Percentiles rank a stretch among this genome's conserved stretches.
phyloP scores from a whole-genome alignment of 2,113 vertebrate genomes.

The Brachypteracias leptosomus region DNA sequence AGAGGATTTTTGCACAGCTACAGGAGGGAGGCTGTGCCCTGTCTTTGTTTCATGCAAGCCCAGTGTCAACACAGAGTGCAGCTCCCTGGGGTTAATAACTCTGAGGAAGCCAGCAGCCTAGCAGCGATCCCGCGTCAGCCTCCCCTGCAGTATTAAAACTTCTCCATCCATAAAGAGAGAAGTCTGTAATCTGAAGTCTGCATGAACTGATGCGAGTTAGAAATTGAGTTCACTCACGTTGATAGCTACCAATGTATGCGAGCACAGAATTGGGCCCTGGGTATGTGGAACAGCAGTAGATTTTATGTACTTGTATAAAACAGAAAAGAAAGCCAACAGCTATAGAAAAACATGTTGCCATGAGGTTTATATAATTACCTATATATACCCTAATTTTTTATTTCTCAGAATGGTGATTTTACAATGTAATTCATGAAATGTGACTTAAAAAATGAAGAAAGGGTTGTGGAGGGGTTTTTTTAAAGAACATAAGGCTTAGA shows the following conservation, averaged over 20 bases:
- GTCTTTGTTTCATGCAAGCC: neutral
- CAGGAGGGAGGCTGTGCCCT: neutral
- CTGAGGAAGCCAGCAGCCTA: neutral
- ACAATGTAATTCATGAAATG: neutral
- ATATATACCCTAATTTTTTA: neutral
- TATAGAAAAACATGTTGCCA: neutral
- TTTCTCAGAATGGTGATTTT: neutral
- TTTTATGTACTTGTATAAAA: neutral
- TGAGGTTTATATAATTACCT: neutral
- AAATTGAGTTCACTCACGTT: neutral
- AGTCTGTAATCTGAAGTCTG: neutral
- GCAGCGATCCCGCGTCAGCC: neutral
- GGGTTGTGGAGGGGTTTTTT: neutral
- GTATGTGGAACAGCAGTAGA: neutral
- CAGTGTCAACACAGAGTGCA: accelerated
- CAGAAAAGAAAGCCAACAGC: neutral
- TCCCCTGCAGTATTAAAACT: neutral
- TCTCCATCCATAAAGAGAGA: neutral
- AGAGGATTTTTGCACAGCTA: neutral
- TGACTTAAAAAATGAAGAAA: neutral
- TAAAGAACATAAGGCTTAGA: neutral
- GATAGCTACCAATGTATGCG: neutral
- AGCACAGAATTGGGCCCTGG: neutral
- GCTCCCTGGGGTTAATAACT: neutral
- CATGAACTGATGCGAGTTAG: neutral